Evolutionary conservation across 2,888 invertebrate species (phyloP).

Genomic region (Thymelicus acteon): DNA sequence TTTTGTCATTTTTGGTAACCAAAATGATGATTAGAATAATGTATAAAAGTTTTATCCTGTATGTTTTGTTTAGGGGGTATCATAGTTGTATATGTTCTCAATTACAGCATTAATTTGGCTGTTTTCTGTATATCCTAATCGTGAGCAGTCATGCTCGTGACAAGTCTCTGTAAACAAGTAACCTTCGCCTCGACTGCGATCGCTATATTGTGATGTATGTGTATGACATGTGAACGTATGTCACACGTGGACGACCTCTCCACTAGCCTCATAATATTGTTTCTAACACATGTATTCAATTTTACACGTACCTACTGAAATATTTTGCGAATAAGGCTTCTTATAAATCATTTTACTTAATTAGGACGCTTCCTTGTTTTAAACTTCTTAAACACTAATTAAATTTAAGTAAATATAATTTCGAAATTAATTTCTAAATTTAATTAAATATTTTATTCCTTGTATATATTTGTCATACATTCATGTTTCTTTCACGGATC

Average conservation of each 20-base stretch:
- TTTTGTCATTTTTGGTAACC: no score
- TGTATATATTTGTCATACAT: conserved; percentile 41
- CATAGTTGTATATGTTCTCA: neutral
- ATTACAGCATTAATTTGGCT: neutral
- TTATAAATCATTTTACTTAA: neutral
- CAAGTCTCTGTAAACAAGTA: conserved; percentile 13
- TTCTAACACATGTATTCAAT: neutral
- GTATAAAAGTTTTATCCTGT: no score
- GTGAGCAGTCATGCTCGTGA: neutral
- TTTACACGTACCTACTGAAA: neutral
- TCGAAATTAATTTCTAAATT: no score
- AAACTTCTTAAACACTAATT: neutral
- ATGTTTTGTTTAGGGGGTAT: no score
- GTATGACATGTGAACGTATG: conserved; percentile 22
- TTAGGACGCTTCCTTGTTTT: neutral
- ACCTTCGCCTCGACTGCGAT: conserved; percentile 21
- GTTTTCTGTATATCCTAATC: neutral
- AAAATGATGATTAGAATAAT: no score
- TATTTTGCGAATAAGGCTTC: neutral
- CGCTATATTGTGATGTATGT: conserved; percentile 20
- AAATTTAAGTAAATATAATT: no score
- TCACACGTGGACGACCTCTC: conserved; percentile 26
- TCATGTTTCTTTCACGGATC: conserved; percentile 49
- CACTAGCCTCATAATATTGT: neutral
- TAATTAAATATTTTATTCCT: neutral